Evolutionary conservation across 2,797 vertebrate species (phyloP).

Genomic region (Micromesistius poutassou): DNA sequence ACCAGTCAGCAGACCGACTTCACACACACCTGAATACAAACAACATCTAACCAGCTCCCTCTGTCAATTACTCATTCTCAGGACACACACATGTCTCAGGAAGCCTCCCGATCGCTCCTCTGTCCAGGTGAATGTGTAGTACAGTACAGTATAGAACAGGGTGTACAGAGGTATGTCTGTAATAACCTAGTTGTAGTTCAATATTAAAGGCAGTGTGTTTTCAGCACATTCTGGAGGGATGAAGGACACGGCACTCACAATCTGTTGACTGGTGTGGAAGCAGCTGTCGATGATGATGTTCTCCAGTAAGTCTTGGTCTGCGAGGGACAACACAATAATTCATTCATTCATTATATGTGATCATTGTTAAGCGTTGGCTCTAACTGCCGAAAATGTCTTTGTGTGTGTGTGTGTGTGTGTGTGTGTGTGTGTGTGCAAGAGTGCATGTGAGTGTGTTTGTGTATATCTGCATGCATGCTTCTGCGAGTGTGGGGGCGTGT

Average conservation of each 20-base stretch:
- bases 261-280: constrained; percentile 75
- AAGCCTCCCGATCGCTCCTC: neutral
- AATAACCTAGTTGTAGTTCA: neutral
- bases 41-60: constrained; percentile 38
- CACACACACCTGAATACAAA: constrained; percentile 58
- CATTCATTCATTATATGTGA: constrained; percentile 6
- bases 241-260: constrained; percentile 73
- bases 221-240: neutral
- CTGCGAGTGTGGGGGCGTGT: neutral
- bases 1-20: constrained; percentile 35
- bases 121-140: neutral
- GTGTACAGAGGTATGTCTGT: neutral
- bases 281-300: constrained; percentile 82
- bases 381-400: neutral
- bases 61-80: constrained; percentile 9
- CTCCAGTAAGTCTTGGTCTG: constrained; percentile 90
- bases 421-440: neutral
- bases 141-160: neutral
- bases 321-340: constrained; percentile 11
- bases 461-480: neutral
- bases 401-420: neutral
- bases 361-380: neutral
- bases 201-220: neutral
- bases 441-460: neutral
- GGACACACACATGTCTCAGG: neutral